Evolutionary conservation across 2,888 invertebrate genomes (phyloP).

Genomic region (Asteroscopus sphinx): DNA sequence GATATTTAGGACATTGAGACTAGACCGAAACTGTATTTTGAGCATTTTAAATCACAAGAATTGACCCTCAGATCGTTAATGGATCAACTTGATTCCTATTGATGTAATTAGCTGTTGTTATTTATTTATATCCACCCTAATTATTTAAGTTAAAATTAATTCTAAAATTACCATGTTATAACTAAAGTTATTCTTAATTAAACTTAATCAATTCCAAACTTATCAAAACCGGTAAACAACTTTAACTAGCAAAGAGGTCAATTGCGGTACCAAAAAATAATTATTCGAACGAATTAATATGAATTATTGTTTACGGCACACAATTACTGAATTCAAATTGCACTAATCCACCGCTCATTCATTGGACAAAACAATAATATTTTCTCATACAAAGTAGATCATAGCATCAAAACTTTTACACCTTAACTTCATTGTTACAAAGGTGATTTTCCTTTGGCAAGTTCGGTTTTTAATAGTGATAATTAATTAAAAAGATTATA

Average conservation of each 20-base stretch:
- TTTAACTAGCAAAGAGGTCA: constrained; percentile 55
- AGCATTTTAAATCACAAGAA: too few species aligned
- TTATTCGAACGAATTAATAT: constrained; percentile 78
- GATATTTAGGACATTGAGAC: too few species aligned
- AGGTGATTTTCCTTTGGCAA: constrained; percentile 56
- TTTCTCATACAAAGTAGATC: constrained; percentile 78
- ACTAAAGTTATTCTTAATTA: constrained; percentile 46
- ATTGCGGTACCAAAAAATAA: constrained; percentile 72
- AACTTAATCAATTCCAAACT: constrained; percentile 48
- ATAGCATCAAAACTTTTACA: constrained; percentile 52
- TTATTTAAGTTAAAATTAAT: background rate
- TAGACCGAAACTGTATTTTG: too few species aligned
- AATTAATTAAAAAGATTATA: constrained; percentile 85
- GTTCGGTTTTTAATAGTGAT: constrained; percentile 72
- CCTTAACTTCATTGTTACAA: constrained; percentile 59
- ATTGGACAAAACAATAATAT: constrained; percentile 83
- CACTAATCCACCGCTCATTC: constrained; percentile 83
- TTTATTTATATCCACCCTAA: too few species aligned
- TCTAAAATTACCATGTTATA: constrained; percentile 9
- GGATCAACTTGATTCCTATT: background rate
- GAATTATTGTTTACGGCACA: constrained; percentile 80
- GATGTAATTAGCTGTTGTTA: background rate
- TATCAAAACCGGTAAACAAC: constrained; percentile 57
- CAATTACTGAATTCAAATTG: constrained; percentile 84
- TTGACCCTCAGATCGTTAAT: too few species aligned